Base-by-base conservation (phyloP, 2,113 vertebrate genomes). In the Catagonus wagneri region DNA sequence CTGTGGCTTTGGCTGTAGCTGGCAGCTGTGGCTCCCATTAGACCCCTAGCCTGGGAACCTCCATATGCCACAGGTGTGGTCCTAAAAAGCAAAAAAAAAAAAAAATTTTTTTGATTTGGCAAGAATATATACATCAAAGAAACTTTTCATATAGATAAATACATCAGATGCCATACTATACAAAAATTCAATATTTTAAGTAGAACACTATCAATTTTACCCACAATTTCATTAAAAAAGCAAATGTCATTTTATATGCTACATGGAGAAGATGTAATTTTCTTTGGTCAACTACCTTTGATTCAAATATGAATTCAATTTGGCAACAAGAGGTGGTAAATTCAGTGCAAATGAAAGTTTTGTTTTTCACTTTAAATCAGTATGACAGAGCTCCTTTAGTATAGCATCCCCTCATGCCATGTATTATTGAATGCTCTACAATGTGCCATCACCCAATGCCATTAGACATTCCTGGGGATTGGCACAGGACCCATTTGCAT, bases 401-500 rank as follows among this genome's bases (percentile, higher is more conserved):
- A 27, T 25, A 66, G 7, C 25, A 19, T 75, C 19, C 8, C 32
- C 74, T 32, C 50, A 12, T 23, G 2, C 10, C 39, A 15, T 44
- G 3, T 44, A 19, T 36, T 68, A 44, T 16, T 69, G 52, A 83
- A 50, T 52, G 3, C 34, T 54, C 4, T 12, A 83, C 29, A 58
- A 29, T 3, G 7, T 63, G 22, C 61, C 90, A 36, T 23, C 71
- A 27, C 61, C 72, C 54, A 71, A 58, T 74, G 69, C 60, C 88
- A 58, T 90, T 65, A 89, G 68, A 78, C 27, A 75, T 94, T 96
- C 36, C 66, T 75, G 36, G 65, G n/a, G 61, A 72, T 54, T 89
- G 90, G 83, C 63, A 58, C 44, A 78, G 25, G n/a, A 89, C 19
- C 83, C 88, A 97, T 97, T 96, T 97, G 69, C 94, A 97, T 96